A percentile compares a stretch with the other conserved stretches of the same genome.
phyloP scores from a whole-genome alignment of 2,797 vertebrate species.

The Gephyroberyx darwinii region DNA sequence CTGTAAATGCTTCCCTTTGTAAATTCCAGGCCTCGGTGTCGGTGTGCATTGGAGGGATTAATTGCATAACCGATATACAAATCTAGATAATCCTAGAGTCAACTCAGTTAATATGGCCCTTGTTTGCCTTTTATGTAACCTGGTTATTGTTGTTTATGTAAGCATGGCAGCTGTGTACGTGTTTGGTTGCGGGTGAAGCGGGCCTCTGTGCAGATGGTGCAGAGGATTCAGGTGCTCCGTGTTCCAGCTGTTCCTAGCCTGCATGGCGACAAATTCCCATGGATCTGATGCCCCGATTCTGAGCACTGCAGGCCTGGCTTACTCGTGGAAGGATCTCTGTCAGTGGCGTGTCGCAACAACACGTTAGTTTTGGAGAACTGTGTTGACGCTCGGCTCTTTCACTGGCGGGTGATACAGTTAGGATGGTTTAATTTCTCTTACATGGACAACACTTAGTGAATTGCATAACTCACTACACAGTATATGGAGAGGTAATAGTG shows the following conservation, averaged over 20 bases:
- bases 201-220: conserved; percentile 57
- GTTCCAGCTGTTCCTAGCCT: conserved; percentile 47
- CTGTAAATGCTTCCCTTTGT: conserved; percentile 20
- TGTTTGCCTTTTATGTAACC: conserved; percentile 68
- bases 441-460: background rate
- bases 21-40: conserved; percentile 18
- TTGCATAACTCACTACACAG: background rate
- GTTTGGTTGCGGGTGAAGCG: conserved; percentile 52
- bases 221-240: conserved; percentile 43
- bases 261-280: conserved; percentile 17
- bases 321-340: background rate
- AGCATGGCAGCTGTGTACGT: conserved; percentile 51
- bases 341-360: background rate
- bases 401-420: background rate
- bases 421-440: conserved; percentile 2
- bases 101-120: conserved; percentile 50
- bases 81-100: conserved; percentile 62
- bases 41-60: conserved; percentile 29
- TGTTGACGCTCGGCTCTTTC: background rate
- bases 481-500: background rate
- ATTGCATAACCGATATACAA: conserved; percentile 63
- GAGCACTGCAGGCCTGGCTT: background rate
- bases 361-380: conserved; percentile 6
- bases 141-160: conserved; percentile 65
- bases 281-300: conserved; percentile 18